Conservation (phyloP, 2,888 invertebrate genomes). For the Emmelina monodactyla region DNA sequence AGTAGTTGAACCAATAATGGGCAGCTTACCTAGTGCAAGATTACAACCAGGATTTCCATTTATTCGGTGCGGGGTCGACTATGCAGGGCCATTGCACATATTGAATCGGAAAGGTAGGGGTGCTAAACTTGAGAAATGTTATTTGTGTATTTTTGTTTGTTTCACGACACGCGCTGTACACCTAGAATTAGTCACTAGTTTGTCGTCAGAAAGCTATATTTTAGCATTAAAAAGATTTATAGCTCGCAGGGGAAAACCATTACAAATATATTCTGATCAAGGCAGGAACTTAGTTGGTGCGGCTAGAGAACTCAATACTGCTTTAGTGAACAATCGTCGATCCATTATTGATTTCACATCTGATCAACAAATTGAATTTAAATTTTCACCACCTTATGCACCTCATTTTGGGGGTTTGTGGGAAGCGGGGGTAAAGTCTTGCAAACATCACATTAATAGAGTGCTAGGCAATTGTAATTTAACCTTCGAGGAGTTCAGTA, state of each 20-base stretch:
- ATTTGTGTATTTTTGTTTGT: conserved; percentile 13
- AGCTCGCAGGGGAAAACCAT: conserved; percentile 13
- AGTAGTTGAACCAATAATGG: too few relatives aligned
- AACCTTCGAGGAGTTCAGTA: conserved; percentile 12
- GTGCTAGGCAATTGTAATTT: conserved; percentile 12
- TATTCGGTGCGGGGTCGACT: conserved; percentile 5
- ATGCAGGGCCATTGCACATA: conserved; percentile 4
- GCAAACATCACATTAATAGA: conserved; percentile 7
- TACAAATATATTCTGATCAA: conserved; percentile 14
- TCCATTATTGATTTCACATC: background rate
- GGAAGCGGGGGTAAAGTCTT: conserved; percentile 4
- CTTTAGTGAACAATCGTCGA: background rate
- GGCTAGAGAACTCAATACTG: conserved; percentile 8
- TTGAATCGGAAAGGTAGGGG: background rate
- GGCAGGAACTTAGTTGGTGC: conserved; percentile 17
- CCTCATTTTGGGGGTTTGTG: conserved; percentile 7
- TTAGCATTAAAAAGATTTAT: conserved; percentile 11
- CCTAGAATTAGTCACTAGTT: conserved; percentile 12
- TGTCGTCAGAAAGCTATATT: conserved; percentile 13
- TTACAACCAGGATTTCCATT: too few relatives aligned
- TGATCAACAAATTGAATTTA: conserved; percentile 1
- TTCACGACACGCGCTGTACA: conserved; percentile 13
- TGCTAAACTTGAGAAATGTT: background rate
- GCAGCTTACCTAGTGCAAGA: too few relatives aligned
- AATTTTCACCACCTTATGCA: conserved; percentile 6